Evolutionary conservation across 2,888 invertebrate species (phyloP).

Genomic region (Cosmia trapezina): DNA sequence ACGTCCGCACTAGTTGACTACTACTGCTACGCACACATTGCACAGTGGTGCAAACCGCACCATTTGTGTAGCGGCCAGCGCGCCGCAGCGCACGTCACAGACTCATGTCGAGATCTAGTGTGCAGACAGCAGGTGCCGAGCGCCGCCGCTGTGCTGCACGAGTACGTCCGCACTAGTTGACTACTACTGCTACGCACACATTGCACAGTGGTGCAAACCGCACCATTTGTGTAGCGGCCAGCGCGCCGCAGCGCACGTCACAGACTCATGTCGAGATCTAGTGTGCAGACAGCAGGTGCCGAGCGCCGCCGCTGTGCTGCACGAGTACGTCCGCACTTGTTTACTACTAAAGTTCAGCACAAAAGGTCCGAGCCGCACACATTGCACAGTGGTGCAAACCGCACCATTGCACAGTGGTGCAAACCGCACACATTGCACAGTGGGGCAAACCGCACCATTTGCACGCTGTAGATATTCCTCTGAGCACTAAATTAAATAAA

Average conservation of each 20-base stretch:
- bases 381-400: slow-evolving; percentile 28
- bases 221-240: neutral
- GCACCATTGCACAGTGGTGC: slow-evolving; percentile 22
- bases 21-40: too few relatives aligned
- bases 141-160: neutral
- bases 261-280: slow-evolving; percentile 15
- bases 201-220: too few relatives aligned
- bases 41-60: too few relatives aligned
- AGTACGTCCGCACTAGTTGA: slow-evolving; percentile 8
- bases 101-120: slow-evolving; percentile 21
- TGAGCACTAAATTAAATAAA: slow-evolving; percentile 27
- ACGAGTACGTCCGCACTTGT: slow-evolving; percentile 4
- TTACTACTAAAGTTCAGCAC: slow-evolving; percentile 15
- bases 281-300: too few relatives aligned
- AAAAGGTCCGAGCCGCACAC: neutral
- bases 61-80: neutral
- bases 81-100: neutral
- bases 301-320: neutral
- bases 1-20: slow-evolving; percentile 8
- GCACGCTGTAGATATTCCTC: slow-evolving; percentile 2
- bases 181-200: too few relatives aligned
- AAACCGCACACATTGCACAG: slow-evolving; percentile 18
- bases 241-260: neutral
- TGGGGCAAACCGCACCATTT: slow-evolving; percentile 29
- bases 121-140: too few relatives aligned